Base-by-base conservation (phyloP, 2,888 invertebrate genomes). In the Spodoptera littoralis region DNA sequence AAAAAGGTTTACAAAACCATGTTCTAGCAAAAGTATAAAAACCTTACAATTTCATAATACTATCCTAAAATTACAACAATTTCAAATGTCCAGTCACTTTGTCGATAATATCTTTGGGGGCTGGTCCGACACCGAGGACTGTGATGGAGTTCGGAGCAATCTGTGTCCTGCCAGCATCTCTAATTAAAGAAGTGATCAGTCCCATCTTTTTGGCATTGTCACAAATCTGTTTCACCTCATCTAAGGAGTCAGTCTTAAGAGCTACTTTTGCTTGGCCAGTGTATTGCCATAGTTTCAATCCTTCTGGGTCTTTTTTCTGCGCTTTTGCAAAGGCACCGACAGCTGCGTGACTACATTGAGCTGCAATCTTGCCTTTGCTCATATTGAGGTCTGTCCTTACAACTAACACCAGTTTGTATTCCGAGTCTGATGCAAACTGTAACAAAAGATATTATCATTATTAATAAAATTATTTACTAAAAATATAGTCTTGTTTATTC, bases 291-390 rank as follows among this genome's bases (percentile, higher is more conserved):
- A 83, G 79, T 47, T 90, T 88, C 8, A 96, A 83, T 3, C 96
- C 90, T 54, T 96, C 95, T 0, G 97, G 96, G 76, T 96, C 95
- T 61, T 93, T 95, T 58, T 90, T 92, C 49, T 95, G 90, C 0
- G 97, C 96, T 79, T 96, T 96, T 73, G 97, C 97, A 82, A 97
- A 98, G 1, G 97, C 98, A 12, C 97, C 97, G 0, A 99, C 97
- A 0, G 98, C 97, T n/a, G 98, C 99, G 88, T 99, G 99, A n/a
- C 97, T 96, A 90, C 98, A 98, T 89, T 99, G 99, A 0, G 99
- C 98, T 4, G 98, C 99, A 46, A 98, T 97, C 95, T 99, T 99
- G 1, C 99, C 98, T 94, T 98, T 98, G 12, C 98, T 97, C 99
- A 99, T 99, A 89, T 98, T 98, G 4, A 99, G 93, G 83, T 99